phyloP scores from a whole-genome alignment of 2,888 invertebrate species.

The Antitype chi region DNA sequence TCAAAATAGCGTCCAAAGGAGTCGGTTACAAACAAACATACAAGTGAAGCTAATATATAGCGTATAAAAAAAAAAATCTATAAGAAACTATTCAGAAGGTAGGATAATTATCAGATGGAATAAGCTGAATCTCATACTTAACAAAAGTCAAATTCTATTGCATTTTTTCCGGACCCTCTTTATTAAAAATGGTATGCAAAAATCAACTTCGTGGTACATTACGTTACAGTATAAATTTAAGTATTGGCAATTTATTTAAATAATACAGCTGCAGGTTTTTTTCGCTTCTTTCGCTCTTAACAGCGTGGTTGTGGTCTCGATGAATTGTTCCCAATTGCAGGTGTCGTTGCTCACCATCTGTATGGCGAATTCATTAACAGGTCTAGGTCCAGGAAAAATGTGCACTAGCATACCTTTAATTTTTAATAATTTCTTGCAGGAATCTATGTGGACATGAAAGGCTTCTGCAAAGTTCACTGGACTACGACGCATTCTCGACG shows the following conservation, averaged over 20 bases:
- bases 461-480: slow-evolving; percentile 90
- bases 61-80: no score
- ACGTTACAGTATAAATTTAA: background rate
- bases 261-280: background rate
- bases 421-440: slow-evolving; percentile 77
- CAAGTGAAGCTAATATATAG: no score
- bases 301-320: no score
- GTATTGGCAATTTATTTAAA: background rate
- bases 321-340: no score
- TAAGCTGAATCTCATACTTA: background rate
- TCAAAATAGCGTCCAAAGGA: no score
- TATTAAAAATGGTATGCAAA: background rate
- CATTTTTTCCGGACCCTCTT: background rate
- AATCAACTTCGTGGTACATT: background rate
- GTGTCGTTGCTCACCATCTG: background rate
- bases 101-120: no score
- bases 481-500: slow-evolving; percentile 74
- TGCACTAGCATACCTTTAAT: background rate
- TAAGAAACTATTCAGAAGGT: no score
- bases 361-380: background rate
- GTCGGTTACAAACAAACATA: no score
- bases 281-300: background rate
- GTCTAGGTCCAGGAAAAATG: background rate
- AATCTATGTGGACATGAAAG: slow-evolving; percentile 87
- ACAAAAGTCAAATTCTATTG: background rate